phyloP scores from a whole-genome alignment of 2,888 invertebrate genomes.

The Leptopilina drosophilae region DNA sequence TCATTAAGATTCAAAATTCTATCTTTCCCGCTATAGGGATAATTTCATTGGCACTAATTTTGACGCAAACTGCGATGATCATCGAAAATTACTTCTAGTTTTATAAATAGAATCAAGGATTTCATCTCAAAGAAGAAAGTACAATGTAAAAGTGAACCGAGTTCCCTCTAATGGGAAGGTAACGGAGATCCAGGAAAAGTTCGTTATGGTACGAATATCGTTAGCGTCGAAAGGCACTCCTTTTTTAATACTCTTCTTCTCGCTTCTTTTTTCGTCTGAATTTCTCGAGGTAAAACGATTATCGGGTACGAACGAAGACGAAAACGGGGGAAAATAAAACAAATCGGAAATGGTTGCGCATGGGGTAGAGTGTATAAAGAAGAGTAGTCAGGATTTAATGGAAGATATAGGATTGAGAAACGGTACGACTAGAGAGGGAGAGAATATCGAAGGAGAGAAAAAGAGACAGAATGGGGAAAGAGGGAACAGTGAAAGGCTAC shows the following conservation, averaged over 20 bases:
- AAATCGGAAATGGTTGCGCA: conserved; percentile 25
- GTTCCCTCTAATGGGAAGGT: conserved; percentile 33
- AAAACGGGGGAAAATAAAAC: conserved; percentile 3
- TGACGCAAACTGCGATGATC: conserved; percentile 13
- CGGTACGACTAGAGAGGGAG: neutral
- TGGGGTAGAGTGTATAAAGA: conserved; percentile 18
- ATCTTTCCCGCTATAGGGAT: neutral
- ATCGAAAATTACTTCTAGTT: conserved; percentile 31
- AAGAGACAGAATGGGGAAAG: neutral
- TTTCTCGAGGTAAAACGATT: conserved; percentile 43
- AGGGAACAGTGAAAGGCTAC: neutral
- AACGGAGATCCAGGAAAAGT: conserved; percentile 41
- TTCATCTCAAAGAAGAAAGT: conserved; percentile 20
- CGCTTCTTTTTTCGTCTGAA: neutral
- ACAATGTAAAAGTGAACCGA: neutral
- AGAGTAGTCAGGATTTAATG: conserved; percentile 38
- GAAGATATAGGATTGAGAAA: conserved; percentile 31
- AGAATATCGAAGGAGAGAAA: neutral
- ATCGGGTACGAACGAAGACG: conserved; percentile 33
- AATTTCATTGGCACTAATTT: conserved; percentile 30
- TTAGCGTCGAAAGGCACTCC: conserved; percentile 34
- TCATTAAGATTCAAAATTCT: conserved; percentile 7
- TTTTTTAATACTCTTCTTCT: neutral
- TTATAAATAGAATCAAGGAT: conserved; percentile 31
- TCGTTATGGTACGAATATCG: conserved; percentile 52